Evolutionary conservation across 2,888 invertebrate species (phyloP), one percentile per base, ranked within the genome.

Genomic region (Chironomus riparius): DNA sequence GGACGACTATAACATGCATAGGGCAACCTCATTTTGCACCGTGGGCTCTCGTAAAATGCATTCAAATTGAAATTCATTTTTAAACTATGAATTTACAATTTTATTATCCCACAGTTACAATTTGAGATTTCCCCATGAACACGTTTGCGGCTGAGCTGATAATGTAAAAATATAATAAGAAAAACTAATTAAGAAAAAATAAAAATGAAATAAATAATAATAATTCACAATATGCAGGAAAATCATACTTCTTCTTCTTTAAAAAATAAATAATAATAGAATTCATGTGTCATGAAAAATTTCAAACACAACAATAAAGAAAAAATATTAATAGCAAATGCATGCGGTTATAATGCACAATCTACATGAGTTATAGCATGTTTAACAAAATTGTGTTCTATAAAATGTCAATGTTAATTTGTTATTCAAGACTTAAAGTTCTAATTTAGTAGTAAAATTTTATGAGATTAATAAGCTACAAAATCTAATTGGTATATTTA

Each of bases 41-140:
- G 83, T 84, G 84, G 82, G 82, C 38, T 47, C 10, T 61, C 38
- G 50, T 68, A 56, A 56, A 12, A 81, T 83, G 81, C 80, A 56
- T 10, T 38, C 56, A 56, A 56, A 18, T 56, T 18, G 56, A 56
- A 56, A 56, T 56, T 56, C 38, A 38, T 38, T 38, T 10, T 56
- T 18, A n/a, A 56, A 7, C 18, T 56, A 56, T 56, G 56, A 56
- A 56, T 56, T 56, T 18, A 56, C n/a, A 56, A 56, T 56, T 56
- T 56, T 18, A 56, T 7, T 18, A 56, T 56, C 94, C 94, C 95
- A 95, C 93, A 94, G 93, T 95, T 95, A 96, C 95, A 93, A 92
- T 92, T 94, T 95, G 96, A 96, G 95, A 96, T 96, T 96, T 92
- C 88, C 89, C 90, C 88, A 90, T 87, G 65, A 86, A 86, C 84